Base-by-base conservation (phyloP, 2,797 vertebrate genomes). In the Microchirus variegatus region DNA sequence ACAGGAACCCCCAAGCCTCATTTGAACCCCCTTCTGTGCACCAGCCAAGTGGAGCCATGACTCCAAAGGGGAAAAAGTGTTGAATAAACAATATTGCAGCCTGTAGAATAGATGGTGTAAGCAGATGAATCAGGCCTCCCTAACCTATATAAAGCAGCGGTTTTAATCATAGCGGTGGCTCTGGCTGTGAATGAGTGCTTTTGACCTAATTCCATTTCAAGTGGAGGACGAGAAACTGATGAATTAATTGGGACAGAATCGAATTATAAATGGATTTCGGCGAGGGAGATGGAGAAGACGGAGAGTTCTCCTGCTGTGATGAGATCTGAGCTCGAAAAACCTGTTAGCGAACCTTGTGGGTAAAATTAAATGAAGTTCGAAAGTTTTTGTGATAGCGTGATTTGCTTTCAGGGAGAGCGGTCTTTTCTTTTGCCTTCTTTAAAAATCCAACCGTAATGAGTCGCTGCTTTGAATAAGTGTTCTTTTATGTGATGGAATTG, bases 141-240 rank as follows among this genome's bases (percentile, higher is more conserved):
- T 81, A 89, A 75, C 80, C 84, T 81, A 89, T 69, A 89, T 87
- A 83, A 80, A 59, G 51, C 57, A 53, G 48, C 53, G 42, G 46
- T 75, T 84, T 80, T 80, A 61, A 85, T 87, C 70, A 70, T 78
- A 49, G 59, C 7, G 5, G 54, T 60, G 72, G 61, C 62, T 57
- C 4, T 14, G 74, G 63, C 57, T 53, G 50, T 47, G 67, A 76
- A 40, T 35, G 76, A 75, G 80, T 78, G 77, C 62, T 70, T 88
- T 76, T 90, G 88, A 91, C 90, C 90, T 82, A 77, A 84, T 85
- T 91, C 82, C 79, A 82, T 81, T 81, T 73, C 52, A 72, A 91
- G 80, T 79, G 66, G 70, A 22, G 22, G 5, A 22, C 70, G 70
- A 84, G 77, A 73, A 82, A 78, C 70, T 76, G 70, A 84, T 82